Percentiles rank a stretch among this genome's conserved stretches.
Conservation (phyloP, 2,888 invertebrate genomes). For the Apotomis betuletana region DNA sequence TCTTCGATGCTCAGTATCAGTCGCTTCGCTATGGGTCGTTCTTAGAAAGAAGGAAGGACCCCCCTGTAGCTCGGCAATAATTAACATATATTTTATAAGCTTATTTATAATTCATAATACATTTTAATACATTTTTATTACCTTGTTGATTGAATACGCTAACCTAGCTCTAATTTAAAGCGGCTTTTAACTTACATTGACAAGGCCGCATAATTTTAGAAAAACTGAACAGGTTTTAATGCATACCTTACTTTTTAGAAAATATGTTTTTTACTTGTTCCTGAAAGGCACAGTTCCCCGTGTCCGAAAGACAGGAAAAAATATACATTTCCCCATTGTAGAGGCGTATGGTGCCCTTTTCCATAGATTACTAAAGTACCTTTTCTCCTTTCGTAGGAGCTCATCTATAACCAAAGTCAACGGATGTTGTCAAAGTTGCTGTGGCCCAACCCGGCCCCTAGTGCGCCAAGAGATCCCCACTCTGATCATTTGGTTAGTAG, state of each 20-base stretch:
- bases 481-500: constrained; percentile 84
- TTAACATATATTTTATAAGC: not conserved
- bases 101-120: not conserved
- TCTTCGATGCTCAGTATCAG: constrained; percentile 49
- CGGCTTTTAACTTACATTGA: no score
- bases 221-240: no score
- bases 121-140: not conserved
- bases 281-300: not conserved
- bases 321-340: not conserved
- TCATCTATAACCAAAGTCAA: constrained; percentile 84
- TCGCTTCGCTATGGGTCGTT: constrained; percentile 50
- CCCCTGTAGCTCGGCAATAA: constrained; percentile 47
- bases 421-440: constrained; percentile 84
- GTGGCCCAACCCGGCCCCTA: constrained; percentile 82
- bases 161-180: no score
- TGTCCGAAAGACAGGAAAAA: not conserved
- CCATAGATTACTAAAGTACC: constrained; percentile 72
- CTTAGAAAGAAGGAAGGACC: constrained; percentile 52
- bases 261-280: not conserved
- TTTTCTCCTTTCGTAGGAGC: constrained; percentile 83
- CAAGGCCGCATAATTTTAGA: no score
- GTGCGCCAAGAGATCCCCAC: constrained; percentile 82
- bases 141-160: not conserved
- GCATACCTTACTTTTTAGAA: not conserved
- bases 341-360: constrained; percentile 69